Percentiles rank a stretch among this genome's conserved stretches.
Evolutionary conservation across 1,140 invertebrate species (phyloP).

Genomic region (Brachionus calyciflorus): DNA sequence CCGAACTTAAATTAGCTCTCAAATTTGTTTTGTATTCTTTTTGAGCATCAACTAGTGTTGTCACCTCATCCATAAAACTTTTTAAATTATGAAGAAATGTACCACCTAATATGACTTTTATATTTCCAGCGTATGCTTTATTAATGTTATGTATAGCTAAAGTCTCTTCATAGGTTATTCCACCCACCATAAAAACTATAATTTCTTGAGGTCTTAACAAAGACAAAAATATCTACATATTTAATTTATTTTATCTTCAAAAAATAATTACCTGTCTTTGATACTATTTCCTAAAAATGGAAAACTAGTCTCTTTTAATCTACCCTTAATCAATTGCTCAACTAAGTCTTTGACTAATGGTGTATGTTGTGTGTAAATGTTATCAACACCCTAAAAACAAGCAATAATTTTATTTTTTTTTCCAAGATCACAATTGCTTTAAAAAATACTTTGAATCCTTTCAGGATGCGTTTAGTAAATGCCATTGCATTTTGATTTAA

Average conservation of each 20-base stretch:
- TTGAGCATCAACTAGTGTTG: background rate
- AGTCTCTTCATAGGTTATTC: conserved; percentile 94
- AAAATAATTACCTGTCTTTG: conserved; percentile 56
- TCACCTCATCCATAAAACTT: conserved; percentile 31
- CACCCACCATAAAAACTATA: conserved; percentile 90
- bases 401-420: background rate
- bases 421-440: conserved; percentile 42
- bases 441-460: conserved; percentile 75
- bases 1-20: background rate
- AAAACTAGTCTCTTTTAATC: conserved; percentile 75
- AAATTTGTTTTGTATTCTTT: background rate
- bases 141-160: conserved; percentile 71
- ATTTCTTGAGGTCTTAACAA: conserved; percentile 75
- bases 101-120: conserved; percentile 38
- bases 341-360: conserved; percentile 79
- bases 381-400: conserved; percentile 78
- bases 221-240: conserved; percentile 3
- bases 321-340: conserved; percentile 83
- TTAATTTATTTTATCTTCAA: background rate
- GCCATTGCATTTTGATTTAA: conserved; percentile 70
- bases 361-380: conserved; percentile 92
- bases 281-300: conserved; percentile 70
- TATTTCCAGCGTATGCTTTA: conserved; percentile 23
- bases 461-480: conserved; percentile 83
- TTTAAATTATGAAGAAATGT: conserved; percentile 38